Evolutionary conservation across 2,797 vertebrate species (phyloP).

Genomic region (Pelodytes ibericus): DNA sequence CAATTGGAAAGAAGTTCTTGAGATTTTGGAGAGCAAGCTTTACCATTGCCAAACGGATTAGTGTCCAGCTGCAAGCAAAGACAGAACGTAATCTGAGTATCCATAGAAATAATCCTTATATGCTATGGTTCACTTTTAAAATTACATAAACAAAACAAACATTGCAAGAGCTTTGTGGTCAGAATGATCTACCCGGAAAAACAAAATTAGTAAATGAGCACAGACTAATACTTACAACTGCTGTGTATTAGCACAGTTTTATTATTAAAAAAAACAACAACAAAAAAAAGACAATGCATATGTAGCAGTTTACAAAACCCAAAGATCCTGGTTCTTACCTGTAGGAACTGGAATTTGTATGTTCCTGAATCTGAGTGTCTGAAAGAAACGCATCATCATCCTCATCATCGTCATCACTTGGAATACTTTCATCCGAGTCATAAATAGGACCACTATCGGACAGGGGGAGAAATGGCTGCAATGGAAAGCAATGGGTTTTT

Average conservation of each 20-base stretch:
- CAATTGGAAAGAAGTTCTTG: constrained; percentile 92
- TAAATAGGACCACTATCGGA: constrained; percentile 92
- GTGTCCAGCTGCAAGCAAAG: constrained; percentile 82
- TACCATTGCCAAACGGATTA: constrained; percentile 92
- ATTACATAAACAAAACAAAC: no score
- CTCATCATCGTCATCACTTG: constrained; percentile 81
- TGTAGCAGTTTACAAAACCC: no score
- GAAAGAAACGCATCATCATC: constrained; percentile 93
- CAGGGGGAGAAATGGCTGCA: constrained; percentile 93
- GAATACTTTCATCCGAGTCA: constrained; percentile 94
- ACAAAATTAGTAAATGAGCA: no score
- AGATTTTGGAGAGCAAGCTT: constrained; percentile 91
- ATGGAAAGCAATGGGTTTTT: constrained; percentile 55
- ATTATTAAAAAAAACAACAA: no score
- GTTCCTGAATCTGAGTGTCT: constrained; percentile 91
- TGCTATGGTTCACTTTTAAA: no score
- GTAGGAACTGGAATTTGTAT: constrained; percentile 92
- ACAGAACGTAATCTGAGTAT: neutral
- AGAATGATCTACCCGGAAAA: no score
- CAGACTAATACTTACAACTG: no score
- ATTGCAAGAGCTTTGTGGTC: no score
- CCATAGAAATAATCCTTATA: no score
- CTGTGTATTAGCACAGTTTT: no score
- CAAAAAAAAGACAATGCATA: no score
- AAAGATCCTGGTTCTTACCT: no score